phyloP scores from a whole-genome alignment of 2,888 invertebrate species.

The Bedellia somnulentella region DNA sequence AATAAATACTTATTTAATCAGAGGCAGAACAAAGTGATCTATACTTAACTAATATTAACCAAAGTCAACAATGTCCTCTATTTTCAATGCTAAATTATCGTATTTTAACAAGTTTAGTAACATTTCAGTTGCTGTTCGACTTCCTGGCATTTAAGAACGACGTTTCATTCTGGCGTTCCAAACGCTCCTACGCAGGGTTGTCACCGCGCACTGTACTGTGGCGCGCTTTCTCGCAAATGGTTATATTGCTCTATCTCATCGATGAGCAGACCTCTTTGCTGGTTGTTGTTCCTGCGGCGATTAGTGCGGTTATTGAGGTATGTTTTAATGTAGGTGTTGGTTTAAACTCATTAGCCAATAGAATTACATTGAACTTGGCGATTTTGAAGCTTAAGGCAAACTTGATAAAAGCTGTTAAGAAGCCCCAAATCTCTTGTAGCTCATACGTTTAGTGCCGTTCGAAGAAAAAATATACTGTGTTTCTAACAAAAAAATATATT shows the following conservation, averaged over 20 bases:
- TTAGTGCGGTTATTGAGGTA: slow-evolving; percentile 89
- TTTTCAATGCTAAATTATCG: too few relatives aligned
- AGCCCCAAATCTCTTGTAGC: too few relatives aligned
- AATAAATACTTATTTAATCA: too few relatives aligned
- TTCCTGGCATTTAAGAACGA: slow-evolving; percentile 98
- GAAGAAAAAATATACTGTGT: background rate
- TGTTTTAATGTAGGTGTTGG: slow-evolving; percentile 8
- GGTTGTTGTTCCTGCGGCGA: slow-evolving; percentile 82
- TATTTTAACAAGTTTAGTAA: too few relatives aligned
- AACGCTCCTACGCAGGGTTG: slow-evolving; percentile 84
- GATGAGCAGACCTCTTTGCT: slow-evolving; percentile 92
- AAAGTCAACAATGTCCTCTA: too few relatives aligned
- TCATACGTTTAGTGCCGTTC: background rate
- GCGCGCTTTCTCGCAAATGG: slow-evolving; percentile 89
- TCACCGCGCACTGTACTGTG: slow-evolving; percentile 89
- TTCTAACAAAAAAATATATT: background rate
- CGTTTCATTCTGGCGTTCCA: slow-evolving; percentile 89
- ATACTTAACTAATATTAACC: too few relatives aligned
- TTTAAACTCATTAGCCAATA: too few relatives aligned
- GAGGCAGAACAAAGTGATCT: too few relatives aligned
- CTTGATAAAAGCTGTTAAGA: too few relatives aligned
- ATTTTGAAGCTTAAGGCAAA: too few relatives aligned
- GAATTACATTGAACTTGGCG: too few relatives aligned
- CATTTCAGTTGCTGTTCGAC: slow-evolving; percentile 86
- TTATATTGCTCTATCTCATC: slow-evolving; percentile 89